Evolutionary conservation across 2,888 invertebrate genomes (phyloP), one percentile per base, ranked within the genome.

Genomic region (Diaperis boleti): DNA sequence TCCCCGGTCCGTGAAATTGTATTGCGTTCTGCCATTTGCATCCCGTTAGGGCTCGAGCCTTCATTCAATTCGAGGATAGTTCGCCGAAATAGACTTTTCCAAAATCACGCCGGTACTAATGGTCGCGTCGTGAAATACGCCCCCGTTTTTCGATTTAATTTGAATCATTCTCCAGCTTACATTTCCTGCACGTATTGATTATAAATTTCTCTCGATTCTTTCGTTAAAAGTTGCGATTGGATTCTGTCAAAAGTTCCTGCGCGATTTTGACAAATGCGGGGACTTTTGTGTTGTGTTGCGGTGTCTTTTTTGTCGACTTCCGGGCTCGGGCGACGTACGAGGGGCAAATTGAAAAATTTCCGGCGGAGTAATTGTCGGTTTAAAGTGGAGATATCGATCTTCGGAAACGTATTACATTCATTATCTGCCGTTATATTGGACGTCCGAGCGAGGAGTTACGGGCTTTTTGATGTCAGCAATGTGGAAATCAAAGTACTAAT

Each of bases 1-100:
- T 68, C 65, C 62, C 29, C 65, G 64, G 69, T 67, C 73, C 73
- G 72, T 75, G 73, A 75, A 75, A 75, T 75, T 75, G 72, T 73
- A 69, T 72, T 69, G 71, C 71, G 70, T 74, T 74, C 70, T 66
- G 69, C 69, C 67, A 71, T 73, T 74, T 67, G 67, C 62, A 69
- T 72, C 65, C 68, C 65, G 69, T 69, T 70, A 70, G 70, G 66
- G 56, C 66, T 68, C 66, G 41, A 52, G n/a, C 11, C 8, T 10
- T 13, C 15, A 10, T 50, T 29, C 68, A 62, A 62, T 67, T 57
- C 67, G 66, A 70, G 66, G 64, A 59, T 69, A 65, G 22, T 15
- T 31, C 31, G 15, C 11, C 11, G 10, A 2, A 10, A 33, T 33
- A 33, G 10, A 37, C 35, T 20, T 52, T 52, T 37, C 20, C 4